Conservation (phyloP, 2,113 vertebrate genomes). For the Helogale parvula region DNA sequence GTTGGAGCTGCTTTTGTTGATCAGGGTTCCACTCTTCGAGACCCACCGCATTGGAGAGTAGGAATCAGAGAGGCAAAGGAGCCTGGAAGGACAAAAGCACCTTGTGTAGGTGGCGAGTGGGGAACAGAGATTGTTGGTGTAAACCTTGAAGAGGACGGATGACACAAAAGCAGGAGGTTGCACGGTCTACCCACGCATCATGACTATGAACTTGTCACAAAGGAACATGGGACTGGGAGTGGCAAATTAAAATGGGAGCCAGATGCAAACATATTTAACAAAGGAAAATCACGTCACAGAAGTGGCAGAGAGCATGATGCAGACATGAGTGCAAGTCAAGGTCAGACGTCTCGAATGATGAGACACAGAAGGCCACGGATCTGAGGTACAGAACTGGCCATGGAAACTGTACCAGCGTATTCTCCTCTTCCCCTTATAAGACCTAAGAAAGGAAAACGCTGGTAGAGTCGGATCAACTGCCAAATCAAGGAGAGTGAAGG, state of each 20-base stretch:
- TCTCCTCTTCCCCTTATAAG: not conserved
- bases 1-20: not conserved
- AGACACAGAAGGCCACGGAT: accelerated
- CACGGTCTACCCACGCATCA: not conserved
- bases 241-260: not conserved
- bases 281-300: not conserved
- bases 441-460: not conserved
- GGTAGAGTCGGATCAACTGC: not conserved
- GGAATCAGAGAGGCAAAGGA: not conserved
- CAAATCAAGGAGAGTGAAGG: not conserved
- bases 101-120: accelerated
- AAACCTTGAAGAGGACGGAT: not conserved
- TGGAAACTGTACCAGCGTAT: not conserved
- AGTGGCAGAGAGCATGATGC: not conserved
- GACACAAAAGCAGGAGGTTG: not conserved
- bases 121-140: not conserved
- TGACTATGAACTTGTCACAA: not conserved
- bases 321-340: not conserved
- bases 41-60: not conserved
- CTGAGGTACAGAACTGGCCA: not conserved
- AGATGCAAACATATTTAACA: not conserved
- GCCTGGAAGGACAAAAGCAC: not conserved
- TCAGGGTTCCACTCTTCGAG: not conserved
- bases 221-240: not conserved
- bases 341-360: not conserved